phyloP scores from a whole-genome alignment of 2,888 invertebrate species.

The Eupithecia inturbata region DNA sequence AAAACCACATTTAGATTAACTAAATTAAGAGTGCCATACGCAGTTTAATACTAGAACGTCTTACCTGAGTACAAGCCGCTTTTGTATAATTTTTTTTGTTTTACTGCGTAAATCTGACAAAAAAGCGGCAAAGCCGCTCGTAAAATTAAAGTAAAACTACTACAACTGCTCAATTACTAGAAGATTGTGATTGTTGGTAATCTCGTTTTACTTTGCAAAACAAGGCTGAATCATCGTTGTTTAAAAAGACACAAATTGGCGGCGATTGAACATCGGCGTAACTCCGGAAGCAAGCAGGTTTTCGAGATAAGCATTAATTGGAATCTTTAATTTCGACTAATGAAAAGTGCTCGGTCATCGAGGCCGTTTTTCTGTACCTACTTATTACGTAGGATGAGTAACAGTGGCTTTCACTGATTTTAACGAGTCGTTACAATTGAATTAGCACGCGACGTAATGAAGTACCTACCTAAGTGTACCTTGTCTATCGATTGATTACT shows the following conservation, averaged over 20 bases:
- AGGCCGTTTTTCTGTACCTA: slow-evolving; percentile 58
- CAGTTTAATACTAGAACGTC: background rate
- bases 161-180: background rate
- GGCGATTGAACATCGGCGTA: slow-evolving; percentile 73
- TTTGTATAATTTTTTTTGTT: background rate
- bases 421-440: slow-evolving; percentile 68
- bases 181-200: slow-evolving; percentile 8
- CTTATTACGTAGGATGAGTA: slow-evolving; percentile 72
- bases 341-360: slow-evolving; percentile 61
- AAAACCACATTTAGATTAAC: too few species aligned
- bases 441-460: slow-evolving; percentile 73
- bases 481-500: slow-evolving; percentile 57
- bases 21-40: background rate
- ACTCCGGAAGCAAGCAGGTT: slow-evolving; percentile 82
- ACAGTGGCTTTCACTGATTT: slow-evolving; percentile 72
- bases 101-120: background rate
- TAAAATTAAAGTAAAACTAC: slow-evolving; percentile 26
- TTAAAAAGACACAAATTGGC: slow-evolving; percentile 64
- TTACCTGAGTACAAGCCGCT: background rate
- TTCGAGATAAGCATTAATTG: slow-evolving; percentile 74
- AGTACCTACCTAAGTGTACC: slow-evolving; percentile 42
- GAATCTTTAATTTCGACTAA: slow-evolving; percentile 74
- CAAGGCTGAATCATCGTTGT: slow-evolving; percentile 43
- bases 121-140: slow-evolving; percentile 9
- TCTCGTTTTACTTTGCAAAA: slow-evolving; percentile 21